These are phyloP conservation scores for Chromis chromis DNA, from an alignment of 2,797 vertebrate genomes.

Conservation along the genomic window DNA sequence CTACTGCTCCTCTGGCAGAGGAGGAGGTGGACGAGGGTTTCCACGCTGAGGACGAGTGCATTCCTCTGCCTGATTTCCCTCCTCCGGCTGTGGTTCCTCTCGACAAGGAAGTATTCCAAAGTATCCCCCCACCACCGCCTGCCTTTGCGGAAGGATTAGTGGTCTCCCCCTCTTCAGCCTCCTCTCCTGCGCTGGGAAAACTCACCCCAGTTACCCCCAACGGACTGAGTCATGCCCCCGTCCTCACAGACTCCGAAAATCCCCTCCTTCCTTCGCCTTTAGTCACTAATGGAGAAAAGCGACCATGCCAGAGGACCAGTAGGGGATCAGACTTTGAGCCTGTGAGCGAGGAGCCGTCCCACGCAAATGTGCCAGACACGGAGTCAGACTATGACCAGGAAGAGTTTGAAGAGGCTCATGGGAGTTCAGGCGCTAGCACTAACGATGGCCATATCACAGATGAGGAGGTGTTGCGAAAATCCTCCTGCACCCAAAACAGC, in stretches of 20 bases:
- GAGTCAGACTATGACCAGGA: conserved; percentile 94
- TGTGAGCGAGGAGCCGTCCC: conserved; percentile 74
- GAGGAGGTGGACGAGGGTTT: conserved; percentile 91
- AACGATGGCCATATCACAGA: conserved; percentile 88
- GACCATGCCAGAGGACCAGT: conserved; percentile 30
- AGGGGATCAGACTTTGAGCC: conserved; percentile 58
- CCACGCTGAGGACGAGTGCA: conserved; percentile 87
- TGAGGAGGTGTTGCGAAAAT: conserved; percentile 86
- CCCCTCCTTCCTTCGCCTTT: conserved; percentile 31
- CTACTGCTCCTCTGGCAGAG: conserved; percentile 86
- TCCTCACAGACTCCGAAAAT: conserved; percentile 40
- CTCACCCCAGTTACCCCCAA: conserved; percentile 44
- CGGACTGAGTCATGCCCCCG: conserved; percentile 30
- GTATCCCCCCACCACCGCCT: conserved; percentile 82
- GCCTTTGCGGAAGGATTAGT: conserved; percentile 79
- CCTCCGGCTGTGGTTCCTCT: conserved; percentile 65
- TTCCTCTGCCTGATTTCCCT: conserved; percentile 80
- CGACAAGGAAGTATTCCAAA: conserved; percentile 78
- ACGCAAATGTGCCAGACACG: conserved; percentile 80
- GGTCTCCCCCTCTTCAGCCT: conserved; percentile 37
- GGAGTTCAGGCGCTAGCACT: conserved; percentile 85
- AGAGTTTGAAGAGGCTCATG: conserved; percentile 88
- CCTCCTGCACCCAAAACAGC: conserved; percentile 88
- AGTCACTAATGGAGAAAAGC: conserved; percentile 64
- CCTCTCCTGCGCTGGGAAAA: conserved; percentile 40